Base-by-base conservation (phyloP, 1,140 invertebrate species). In the Apocrypta bakeri region DNA sequence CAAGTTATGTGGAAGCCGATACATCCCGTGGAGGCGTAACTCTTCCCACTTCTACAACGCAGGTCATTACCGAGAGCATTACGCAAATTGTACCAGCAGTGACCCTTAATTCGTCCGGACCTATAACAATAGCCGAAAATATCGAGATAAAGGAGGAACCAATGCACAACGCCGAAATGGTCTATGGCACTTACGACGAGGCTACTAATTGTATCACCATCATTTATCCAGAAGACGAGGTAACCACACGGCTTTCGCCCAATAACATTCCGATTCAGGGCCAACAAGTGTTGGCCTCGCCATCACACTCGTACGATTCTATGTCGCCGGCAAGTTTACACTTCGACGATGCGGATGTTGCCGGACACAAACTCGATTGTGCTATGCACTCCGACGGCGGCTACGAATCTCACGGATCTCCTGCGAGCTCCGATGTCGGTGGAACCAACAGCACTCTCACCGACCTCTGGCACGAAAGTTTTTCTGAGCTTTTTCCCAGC, bases 1-100 rank as follows among this genome's bases (percentile, higher is more conserved):
- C 96, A 96, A 90, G 95, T 94, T 90, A 94, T 91, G 87, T 97
- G 96, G 96, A 96, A 96, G 88, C 96, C 95, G 83, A 91, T 95
- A 83, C 94, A 95, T 86, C 92, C 94, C 91, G 84, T 86, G 63
- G 83, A 87, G 72, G 88, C 85, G 8, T 90, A 81, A 86, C 63
- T 21, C 27, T 11, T 1, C 24, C 61, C 17, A 14, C 17, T 2
- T 21, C 21, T 29, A n/a, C 17, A 14, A 8, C 48, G 27, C 9
- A 31, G 33, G 61, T 0, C 31, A 63, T 64, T 73, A 6, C 31
- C 2, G 25, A 33, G 24, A 61, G 11, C 9, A 24, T 2, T 24
- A 24, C 64, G 33, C 27, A 33, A 1, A 37, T 63, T 25, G 29
- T 75, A 4, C 81, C 81, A 8, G 75, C 9, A 29, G 14, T 78